Evolutionary conservation across 2,888 invertebrate species (phyloP).

Genomic region (Amblyjoppa fuscipennis): DNA sequence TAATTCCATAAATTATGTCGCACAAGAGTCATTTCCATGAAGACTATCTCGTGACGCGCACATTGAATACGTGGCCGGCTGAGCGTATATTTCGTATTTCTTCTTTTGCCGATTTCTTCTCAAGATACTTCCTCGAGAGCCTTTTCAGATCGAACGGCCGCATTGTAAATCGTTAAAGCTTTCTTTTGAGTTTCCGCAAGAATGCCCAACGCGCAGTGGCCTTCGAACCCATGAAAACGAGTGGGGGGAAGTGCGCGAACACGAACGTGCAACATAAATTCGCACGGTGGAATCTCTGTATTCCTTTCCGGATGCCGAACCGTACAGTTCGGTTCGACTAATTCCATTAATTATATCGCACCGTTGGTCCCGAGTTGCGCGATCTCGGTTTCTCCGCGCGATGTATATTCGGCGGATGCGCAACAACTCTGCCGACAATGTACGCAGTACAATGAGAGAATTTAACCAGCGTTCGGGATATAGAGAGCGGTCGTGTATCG

Average conservation of each 20-base stretch:
- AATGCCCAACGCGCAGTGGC: too few species aligned
- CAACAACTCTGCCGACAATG: not conserved
- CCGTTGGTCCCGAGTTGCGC: not conserved
- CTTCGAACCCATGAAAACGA: not conserved
- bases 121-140: too few species aligned
- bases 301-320: not conserved
- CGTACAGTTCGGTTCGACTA: not conserved
- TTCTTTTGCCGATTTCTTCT: too few species aligned
- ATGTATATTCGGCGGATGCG: not conserved
- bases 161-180: too few species aligned
- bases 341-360: conserved; percentile 17
- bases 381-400: not conserved
- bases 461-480: not conserved
- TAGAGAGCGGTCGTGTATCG: not conserved
- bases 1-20: not conserved
- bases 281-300: conserved; percentile 4
- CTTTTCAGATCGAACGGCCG: too few species aligned
- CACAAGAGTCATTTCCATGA: too few species aligned
- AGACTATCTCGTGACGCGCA: too few species aligned
- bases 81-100: too few species aligned
- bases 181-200: too few species aligned
- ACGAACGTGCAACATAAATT: not conserved
- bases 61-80: too few species aligned
- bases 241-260: not conserved
- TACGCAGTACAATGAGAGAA: conserved; percentile 19